Evolutionary conservation across 2,113 vertebrate species (phyloP).

Genomic region (Talpa occidentalis): DNA sequence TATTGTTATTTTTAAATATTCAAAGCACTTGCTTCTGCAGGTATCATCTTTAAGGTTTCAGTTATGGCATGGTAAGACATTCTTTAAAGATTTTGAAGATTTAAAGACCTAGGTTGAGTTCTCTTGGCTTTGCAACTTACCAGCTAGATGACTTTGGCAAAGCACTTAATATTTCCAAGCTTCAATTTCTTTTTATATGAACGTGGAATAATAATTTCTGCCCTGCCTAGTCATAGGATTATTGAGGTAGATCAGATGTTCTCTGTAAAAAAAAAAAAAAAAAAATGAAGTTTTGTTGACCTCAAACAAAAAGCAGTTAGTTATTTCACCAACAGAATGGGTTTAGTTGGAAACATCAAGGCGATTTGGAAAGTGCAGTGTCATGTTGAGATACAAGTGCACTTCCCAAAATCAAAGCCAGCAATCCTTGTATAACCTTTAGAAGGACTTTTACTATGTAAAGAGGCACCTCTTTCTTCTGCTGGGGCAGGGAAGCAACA

Average conservation of each 20-base stretch:
- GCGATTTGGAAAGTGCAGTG: background rate
- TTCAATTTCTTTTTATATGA: conserved; percentile 8
- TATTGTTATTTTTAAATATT: conserved; percentile 30
- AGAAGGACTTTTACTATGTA: background rate
- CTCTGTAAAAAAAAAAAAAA: conserved; percentile 45
- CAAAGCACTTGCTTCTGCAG: background rate
- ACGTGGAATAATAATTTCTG: background rate
- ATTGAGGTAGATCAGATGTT: background rate
- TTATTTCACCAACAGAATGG: background rate
- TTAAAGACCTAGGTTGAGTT: background rate
- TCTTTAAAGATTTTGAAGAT: background rate
- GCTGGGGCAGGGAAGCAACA: background rate
- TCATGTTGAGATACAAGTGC: background rate
- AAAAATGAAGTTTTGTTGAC: background rate
- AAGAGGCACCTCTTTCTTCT: background rate
- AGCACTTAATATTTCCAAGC: background rate
- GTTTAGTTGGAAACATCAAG: background rate
- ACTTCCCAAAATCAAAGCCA: background rate
- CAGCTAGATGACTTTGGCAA: background rate
- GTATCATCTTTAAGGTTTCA: conserved; percentile 2
- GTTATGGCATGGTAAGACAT: background rate
- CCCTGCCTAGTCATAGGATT: background rate
- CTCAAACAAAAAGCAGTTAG: background rate
- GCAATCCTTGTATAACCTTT: background rate
- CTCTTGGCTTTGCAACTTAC: background rate